Evolutionary conservation across 2,888 invertebrate genomes (phyloP), one percentile per base, ranked within the genome.

Genomic region (Amiota minor): DNA sequence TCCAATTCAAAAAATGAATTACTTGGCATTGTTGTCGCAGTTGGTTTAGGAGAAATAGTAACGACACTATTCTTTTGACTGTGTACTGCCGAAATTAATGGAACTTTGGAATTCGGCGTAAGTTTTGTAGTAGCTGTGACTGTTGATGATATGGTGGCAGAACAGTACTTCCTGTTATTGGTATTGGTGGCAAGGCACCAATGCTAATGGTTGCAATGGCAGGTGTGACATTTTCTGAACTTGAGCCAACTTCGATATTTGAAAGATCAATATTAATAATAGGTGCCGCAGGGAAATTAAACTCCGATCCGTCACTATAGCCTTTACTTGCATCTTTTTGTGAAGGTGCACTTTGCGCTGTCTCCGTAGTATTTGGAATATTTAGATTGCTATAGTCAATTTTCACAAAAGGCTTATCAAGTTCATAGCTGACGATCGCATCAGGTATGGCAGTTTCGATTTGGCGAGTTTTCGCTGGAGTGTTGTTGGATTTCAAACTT

Each of bases 321-420:
- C 75, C 76, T 14, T 65, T 65, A 1, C 46, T 18, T 47, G 20
- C 69, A 45, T 10, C 65, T 47, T 10, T 65, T 9, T 55, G 46
- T 2, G 72, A 23, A 35, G 72, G 74, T n/a, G 80, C 78, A 68
- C 80, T 80, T 8, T 80, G 73, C 12, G 79, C 78, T 16, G 75
- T 62, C 18, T 69, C 12, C 11, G 14, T n/a, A 14, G 59, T 10
- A 11, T 72, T 75, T 75, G 80, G 76, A 78, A 86, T 74, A 68
- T 82, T 18, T 72, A 89, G 82, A 77, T 89, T 88, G 82, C 89
- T 90, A 80, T 90, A 90, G 78, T 90, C 89, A 78, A 90, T 90
- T 85, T 90, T 90, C 56, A 90, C 88, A 72, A 89, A 79, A 72
- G 90, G 90, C 74, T 89, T 89, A 75, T 83, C 89, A 53, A 89